Percentiles rank a stretch among this genome's conserved stretches.
These are phyloP conservation scores for Amazona guildingii DNA, from an alignment of 2,113 vertebrate genomes.

Conservation along the genomic window DNA sequence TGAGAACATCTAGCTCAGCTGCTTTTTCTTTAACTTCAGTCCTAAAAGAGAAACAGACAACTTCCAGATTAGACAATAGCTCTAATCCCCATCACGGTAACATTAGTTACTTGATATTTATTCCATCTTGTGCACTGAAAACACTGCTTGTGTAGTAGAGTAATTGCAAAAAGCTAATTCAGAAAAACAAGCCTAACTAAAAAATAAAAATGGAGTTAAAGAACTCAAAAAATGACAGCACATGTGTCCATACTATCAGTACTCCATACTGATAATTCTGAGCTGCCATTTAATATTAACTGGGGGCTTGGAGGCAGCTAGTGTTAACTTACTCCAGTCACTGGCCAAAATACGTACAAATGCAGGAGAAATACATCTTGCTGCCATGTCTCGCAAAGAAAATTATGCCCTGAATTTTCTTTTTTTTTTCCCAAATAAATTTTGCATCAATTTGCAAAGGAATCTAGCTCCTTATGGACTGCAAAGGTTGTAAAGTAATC, in stretches of 20 bases:
- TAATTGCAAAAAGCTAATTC: not conserved
- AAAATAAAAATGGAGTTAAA: not conserved
- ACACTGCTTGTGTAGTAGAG: not conserved
- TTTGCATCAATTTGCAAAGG: not conserved
- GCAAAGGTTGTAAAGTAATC: not conserved
- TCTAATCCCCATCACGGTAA: not conserved
- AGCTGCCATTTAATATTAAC: not conserved
- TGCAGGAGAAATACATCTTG: not conserved
- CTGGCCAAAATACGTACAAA: not conserved
- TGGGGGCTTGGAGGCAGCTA: not conserved
- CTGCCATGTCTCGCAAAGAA: not conserved
- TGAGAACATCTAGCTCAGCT: constrained; percentile 82
- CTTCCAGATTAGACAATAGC: not conserved
- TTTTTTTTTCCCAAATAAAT: not conserved
- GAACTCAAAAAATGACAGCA: not conserved
- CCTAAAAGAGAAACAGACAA: constrained; percentile 68
- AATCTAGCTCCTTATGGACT: not conserved
- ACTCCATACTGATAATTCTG: not conserved
- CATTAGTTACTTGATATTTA: not conserved
- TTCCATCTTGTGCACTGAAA: not conserved
- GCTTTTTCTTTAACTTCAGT: constrained; percentile 85
- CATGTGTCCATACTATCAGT: not conserved
- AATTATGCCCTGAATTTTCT: not conserved
- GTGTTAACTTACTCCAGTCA: not conserved
- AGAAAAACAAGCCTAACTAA: not conserved